Conservation (phyloP, 1,140 invertebrate genomes). For the Drosophila hydei region DNA sequence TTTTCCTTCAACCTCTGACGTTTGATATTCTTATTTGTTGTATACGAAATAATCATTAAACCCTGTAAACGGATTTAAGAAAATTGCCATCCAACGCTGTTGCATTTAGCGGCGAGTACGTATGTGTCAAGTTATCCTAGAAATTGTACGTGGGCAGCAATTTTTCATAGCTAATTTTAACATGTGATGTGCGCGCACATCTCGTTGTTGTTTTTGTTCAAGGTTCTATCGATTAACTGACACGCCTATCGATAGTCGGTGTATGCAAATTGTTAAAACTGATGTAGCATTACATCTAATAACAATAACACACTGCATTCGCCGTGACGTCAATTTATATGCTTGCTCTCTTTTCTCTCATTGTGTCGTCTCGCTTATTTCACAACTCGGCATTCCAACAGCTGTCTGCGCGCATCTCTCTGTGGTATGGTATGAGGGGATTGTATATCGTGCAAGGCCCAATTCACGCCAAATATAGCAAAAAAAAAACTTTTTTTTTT, state of each 20-base stretch:
- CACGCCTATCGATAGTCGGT: constrained; percentile 29
- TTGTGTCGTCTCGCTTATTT: constrained; percentile 29
- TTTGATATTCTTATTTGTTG: constrained; percentile 14
- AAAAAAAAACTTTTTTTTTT: constrained; percentile 6
- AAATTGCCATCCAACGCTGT: constrained; percentile 50
- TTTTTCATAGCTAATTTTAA: constrained; percentile 64
- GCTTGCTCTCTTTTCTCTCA: not conserved
- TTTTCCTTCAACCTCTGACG: constrained; percentile 18
- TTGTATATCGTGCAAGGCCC: constrained; percentile 19
- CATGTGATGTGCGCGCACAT: constrained; percentile 44
- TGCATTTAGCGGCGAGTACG: constrained; percentile 58
- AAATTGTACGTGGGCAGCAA: constrained; percentile 45
- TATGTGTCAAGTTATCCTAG: constrained; percentile 64
- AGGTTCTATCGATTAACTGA: constrained; percentile 33
- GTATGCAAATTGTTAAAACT: constrained; percentile 28
- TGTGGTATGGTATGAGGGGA: not conserved
- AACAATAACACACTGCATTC: constrained; percentile 12
- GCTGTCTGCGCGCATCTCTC: constrained; percentile 31
- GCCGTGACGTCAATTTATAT: constrained; percentile 58
- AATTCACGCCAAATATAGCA: constrained; percentile 13
- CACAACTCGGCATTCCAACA: constrained; percentile 52
- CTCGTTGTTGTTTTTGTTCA: constrained; percentile 15
- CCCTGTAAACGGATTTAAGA: constrained; percentile 47
- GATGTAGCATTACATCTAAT: constrained; percentile 22
- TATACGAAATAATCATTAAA: too few relatives aligned